These are phyloP conservation scores for Epizoanthus ramosus DNA, from an alignment of 92 coral and sea anemone genomes.

Conservation along the genomic window DNA sequence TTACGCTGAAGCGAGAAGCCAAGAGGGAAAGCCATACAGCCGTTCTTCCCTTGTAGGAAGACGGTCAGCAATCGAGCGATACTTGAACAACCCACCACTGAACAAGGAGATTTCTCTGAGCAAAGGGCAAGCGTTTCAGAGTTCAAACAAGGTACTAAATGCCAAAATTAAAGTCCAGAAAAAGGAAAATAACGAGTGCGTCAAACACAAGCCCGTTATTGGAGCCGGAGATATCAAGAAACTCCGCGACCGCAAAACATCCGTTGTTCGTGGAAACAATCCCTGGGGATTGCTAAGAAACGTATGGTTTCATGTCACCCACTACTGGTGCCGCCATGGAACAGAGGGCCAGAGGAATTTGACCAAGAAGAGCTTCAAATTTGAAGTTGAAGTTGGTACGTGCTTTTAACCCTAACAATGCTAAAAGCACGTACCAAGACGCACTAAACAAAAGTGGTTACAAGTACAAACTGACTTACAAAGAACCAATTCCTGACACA, in stretches of 20 bases:
- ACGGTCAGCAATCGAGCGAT: slow-evolving; percentile 29
- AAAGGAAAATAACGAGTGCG: slow-evolving; percentile 55
- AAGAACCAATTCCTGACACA: too few relatives aligned
- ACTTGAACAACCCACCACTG: slow-evolving; percentile 41
- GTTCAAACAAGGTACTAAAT: slow-evolving; percentile 57
- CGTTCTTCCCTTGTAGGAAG: slow-evolving; percentile 36
- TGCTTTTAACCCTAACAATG: too few relatives aligned
- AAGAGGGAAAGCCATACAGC: slow-evolving; percentile 48
- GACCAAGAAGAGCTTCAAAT: slow-evolving; percentile 32
- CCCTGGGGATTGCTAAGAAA: slow-evolving; percentile 59
- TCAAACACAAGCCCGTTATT: slow-evolving; percentile 58
- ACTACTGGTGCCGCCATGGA: slow-evolving; percentile 65
- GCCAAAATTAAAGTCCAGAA: slow-evolving; percentile 55
- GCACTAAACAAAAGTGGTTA: too few relatives aligned
- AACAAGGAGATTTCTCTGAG: slow-evolving; percentile 44
- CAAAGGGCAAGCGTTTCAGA: slow-evolving; percentile 51
- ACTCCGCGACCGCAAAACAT: slow-evolving; percentile 36
- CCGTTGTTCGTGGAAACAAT: too few relatives aligned
- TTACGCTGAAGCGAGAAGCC: slow-evolving; percentile 43
- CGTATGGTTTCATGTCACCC: slow-evolving; percentile 48
- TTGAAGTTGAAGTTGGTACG: slow-evolving; percentile 44
- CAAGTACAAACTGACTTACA: too few relatives aligned
- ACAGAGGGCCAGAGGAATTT: slow-evolving; percentile 48
- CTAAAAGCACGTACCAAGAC: too few relatives aligned
- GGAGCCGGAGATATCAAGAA: slow-evolving; percentile 45